These are phyloP conservation scores for Salmo trutta DNA, from an alignment of 2,797 vertebrate species.

Conservation along the genomic window DNA sequence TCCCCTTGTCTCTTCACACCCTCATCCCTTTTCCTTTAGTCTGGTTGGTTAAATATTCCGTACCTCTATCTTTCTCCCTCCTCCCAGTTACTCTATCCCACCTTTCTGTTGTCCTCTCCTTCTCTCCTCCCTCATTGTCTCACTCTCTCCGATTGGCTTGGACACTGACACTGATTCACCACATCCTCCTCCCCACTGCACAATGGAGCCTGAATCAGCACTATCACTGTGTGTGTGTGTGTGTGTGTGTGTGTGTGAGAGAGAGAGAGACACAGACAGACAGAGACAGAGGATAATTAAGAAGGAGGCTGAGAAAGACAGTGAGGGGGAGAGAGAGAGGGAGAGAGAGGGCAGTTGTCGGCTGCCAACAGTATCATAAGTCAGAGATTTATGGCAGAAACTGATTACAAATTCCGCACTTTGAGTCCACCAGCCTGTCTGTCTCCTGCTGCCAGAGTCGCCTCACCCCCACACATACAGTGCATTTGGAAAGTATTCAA, in stretches of 20 bases:
- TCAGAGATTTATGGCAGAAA: constrained; percentile 16
- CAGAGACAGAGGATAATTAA: background rate
- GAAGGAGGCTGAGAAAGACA: constrained; percentile 15
- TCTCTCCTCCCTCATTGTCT: background rate
- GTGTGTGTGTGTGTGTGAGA: too few relatives aligned
- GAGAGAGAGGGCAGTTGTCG: background rate
- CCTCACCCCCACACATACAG: too few relatives aligned
- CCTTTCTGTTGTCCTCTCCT: background rate
- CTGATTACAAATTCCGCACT: constrained; percentile 14
- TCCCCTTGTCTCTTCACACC: background rate
- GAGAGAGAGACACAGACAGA: background rate
- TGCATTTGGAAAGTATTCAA: too few relatives aligned
- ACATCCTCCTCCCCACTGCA: constrained; percentile 28
- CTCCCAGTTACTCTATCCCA: constrained; percentile 3
- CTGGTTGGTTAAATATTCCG: background rate
- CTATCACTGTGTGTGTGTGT: background rate
- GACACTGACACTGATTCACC: constrained; percentile 26
- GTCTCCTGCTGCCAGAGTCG: background rate
- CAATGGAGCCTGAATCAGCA: constrained; percentile 42
- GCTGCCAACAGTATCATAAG: constrained; percentile 20
- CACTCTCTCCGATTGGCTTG: constrained; percentile 34
- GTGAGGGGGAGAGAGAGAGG: constrained; percentile 10
- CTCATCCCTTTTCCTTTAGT: background rate
- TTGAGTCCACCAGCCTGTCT: background rate
- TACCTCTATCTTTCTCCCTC: constrained; percentile 17